Conservation (phyloP, 2,113 vertebrate genomes). For the Hoplias malabaricus region DNA sequence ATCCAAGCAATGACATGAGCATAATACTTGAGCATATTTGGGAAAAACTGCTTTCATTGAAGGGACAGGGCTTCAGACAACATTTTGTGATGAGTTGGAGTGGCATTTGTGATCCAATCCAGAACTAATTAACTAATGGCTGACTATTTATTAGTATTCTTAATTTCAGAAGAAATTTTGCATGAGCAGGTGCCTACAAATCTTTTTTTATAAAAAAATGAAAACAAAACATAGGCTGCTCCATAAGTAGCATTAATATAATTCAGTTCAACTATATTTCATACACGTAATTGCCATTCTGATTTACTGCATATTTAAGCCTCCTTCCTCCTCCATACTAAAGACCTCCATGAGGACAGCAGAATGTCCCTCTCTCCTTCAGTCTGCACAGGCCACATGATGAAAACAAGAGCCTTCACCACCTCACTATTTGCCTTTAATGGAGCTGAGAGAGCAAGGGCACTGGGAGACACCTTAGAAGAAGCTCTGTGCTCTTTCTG, state of each 20-base stretch:
- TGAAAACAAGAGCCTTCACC: slow-evolving; percentile 65
- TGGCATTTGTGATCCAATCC: too few species aligned
- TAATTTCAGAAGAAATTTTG: too few species aligned
- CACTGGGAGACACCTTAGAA: slow-evolving; percentile 21
- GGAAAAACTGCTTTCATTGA: too few species aligned
- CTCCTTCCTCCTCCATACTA: slow-evolving; percentile 22
- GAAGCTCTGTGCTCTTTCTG: slow-evolving; percentile 39
- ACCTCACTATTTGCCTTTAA: slow-evolving; percentile 56
- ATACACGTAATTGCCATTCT: slow-evolving; percentile 29
- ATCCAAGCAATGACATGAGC: too few species aligned
- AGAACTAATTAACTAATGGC: too few species aligned
- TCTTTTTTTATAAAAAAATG: not conserved
- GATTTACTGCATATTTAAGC: slow-evolving; percentile 48
- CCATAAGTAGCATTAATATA: not conserved
- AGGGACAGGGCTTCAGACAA: too few species aligned
- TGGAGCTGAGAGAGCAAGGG: slow-evolving; percentile 26
- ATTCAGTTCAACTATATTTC: not conserved
- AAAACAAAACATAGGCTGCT: not conserved
- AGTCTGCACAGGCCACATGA: slow-evolving; percentile 63
- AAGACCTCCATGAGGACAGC: slow-evolving; percentile 54
- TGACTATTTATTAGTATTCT: too few species aligned
- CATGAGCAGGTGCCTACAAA: too few species aligned
- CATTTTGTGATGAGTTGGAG: too few species aligned
- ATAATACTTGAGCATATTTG: too few species aligned
- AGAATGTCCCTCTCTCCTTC: slow-evolving; percentile 53